Conservation (phyloP, 1,140 invertebrate genomes). For the Diorhabda carinulata region DNA sequence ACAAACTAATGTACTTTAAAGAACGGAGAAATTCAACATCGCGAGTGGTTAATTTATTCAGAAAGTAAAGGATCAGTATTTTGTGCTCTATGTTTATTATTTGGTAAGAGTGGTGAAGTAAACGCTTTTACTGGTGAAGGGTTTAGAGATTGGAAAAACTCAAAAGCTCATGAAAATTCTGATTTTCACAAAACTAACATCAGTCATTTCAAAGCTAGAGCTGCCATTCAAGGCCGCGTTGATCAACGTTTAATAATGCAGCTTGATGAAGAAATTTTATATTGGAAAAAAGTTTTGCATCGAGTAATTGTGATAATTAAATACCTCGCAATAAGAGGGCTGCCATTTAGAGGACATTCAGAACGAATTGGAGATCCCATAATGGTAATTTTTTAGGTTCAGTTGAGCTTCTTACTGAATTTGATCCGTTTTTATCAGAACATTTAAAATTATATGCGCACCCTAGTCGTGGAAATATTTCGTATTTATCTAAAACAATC, state of each 20-base stretch:
- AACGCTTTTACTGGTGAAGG: neutral
- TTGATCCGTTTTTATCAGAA: constrained; percentile 23
- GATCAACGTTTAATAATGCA: constrained; percentile 15
- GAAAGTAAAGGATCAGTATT: too few relatives aligned
- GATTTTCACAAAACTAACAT: neutral
- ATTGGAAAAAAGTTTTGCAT: constrained; percentile 5
- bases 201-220: neutral
- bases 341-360: constrained; percentile 15
- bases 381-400: constrained; percentile 18
- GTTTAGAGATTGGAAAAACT: neutral
- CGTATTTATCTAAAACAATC: constrained; percentile 22
- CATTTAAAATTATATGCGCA: constrained; percentile 21
- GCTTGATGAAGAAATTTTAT: constrained; percentile 13
- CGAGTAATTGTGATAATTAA: constrained; percentile 13
- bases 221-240: constrained; percentile 3
- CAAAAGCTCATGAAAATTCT: neutral
- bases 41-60: too few relatives aligned
- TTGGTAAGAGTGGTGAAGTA: neutral
- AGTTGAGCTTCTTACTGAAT: constrained; percentile 21
- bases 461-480: constrained; percentile 13
- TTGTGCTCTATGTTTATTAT: too few relatives aligned
- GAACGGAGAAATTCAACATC: too few relatives aligned
- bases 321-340: constrained; percentile 10
- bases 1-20: too few relatives aligned
- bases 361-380: constrained; percentile 16